phyloP scores from a whole-genome alignment of 2,113 vertebrate species.

The Psittacus erithacus region DNA sequence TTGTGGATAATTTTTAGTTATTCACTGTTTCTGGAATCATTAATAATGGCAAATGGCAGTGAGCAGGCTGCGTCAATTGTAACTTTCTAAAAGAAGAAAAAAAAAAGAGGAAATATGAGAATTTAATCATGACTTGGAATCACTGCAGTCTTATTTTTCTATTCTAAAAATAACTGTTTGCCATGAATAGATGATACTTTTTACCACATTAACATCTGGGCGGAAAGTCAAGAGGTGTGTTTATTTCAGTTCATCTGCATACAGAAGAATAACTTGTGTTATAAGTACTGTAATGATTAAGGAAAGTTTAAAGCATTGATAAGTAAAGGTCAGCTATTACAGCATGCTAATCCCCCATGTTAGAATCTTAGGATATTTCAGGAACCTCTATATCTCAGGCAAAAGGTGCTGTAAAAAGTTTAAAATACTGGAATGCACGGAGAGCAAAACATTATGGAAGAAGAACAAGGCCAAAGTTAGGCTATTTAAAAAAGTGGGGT shows the following conservation, averaged over 20 bases:
- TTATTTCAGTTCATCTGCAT: background rate
- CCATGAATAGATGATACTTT: background rate
- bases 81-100: background rate
- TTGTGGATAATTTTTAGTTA: conserved; percentile 23
- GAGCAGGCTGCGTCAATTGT: conserved; percentile 31
- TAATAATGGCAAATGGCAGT: conserved; percentile 44
- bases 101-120: background rate
- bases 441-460: background rate
- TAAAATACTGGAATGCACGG: background rate
- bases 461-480: background rate
- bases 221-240: background rate
- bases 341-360: background rate
- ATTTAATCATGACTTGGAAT: conserved; percentile 49
- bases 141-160: background rate
- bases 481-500: background rate
- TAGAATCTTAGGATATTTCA: background rate
- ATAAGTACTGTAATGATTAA: background rate
- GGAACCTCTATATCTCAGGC: background rate
- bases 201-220: background rate
- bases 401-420: background rate
- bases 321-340: background rate
- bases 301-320: background rate
- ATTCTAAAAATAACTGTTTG: conserved; percentile 30
- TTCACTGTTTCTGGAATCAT: conserved; percentile 38
- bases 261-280: background rate